These are phyloP conservation scores for Lagodon rhomboides DNA, from an alignment of 2,797 vertebrate genomes.

Conservation along the genomic window DNA sequence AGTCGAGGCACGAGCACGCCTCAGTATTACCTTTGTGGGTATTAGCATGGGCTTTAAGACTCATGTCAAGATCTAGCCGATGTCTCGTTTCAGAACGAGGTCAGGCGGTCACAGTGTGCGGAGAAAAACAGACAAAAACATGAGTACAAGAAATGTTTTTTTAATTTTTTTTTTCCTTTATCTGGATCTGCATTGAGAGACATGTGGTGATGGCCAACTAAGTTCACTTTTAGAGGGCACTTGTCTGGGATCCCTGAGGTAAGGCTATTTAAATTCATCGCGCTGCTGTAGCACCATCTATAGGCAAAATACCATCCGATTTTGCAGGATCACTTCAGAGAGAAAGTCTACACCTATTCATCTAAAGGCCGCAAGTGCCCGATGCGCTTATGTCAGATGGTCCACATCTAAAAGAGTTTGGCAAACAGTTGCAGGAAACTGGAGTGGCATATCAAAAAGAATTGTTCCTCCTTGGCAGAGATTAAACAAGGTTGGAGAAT, in stretches of 20 bases:
- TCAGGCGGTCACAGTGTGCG: conserved; percentile 22
- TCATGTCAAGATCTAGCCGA: conserved; percentile 10
- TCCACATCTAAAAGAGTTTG: background rate
- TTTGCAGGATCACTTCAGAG: background rate
- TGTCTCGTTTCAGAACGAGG: conserved; percentile 25
- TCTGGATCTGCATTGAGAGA: background rate
- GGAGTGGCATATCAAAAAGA: background rate
- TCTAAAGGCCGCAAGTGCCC: background rate
- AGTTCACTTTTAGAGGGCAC: background rate
- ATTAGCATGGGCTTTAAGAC: conserved; percentile 9
- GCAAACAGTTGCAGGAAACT: background rate
- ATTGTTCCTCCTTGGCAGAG: background rate
- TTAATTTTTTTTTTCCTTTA: background rate
- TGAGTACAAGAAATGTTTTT: background rate
- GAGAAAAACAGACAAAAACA: background rate
- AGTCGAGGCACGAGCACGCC: conserved; percentile 2
- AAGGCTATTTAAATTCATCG: background rate
- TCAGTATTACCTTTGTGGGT: conserved; percentile 19
- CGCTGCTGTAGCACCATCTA: background rate
- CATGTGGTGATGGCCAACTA: background rate
- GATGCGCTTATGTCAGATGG: background rate
- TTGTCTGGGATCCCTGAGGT: no score
- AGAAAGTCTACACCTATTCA: background rate
- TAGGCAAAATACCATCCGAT: background rate
- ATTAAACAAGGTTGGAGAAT: background rate